Evolutionary conservation across 2,888 invertebrate species (phyloP).

Genomic region (Gasteruption jaculator): DNA sequence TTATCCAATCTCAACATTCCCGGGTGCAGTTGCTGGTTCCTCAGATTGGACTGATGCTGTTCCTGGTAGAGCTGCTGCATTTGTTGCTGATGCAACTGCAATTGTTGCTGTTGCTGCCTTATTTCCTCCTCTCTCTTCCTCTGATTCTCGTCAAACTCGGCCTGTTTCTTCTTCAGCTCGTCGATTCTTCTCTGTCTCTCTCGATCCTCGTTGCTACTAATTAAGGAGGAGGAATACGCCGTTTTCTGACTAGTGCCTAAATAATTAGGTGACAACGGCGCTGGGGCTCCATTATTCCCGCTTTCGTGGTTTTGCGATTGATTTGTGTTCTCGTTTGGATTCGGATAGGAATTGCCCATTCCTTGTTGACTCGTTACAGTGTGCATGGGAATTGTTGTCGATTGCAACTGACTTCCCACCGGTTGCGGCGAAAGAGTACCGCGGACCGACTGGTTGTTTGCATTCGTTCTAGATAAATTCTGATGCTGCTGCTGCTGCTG

Average conservation of each 20-base stretch:
- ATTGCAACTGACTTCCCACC: constrained; percentile 43
- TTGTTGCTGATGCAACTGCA: constrained; percentile 51
- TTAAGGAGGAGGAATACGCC: constrained; percentile 19
- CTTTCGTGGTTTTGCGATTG: constrained; percentile 30
- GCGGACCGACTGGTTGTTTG: constrained; percentile 39
- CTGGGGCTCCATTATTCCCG: constrained; percentile 22
- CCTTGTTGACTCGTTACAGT: constrained; percentile 40
- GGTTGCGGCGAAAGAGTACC: constrained; percentile 43
- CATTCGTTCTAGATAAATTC: constrained; percentile 34
- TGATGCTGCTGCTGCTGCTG: constrained; percentile 33
- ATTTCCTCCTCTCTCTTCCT: constrained; percentile 53
- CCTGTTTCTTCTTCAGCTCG: constrained; percentile 56
- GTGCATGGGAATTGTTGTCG: constrained; percentile 42
- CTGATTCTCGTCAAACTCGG: constrained; percentile 56
- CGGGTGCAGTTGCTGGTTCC: constrained; percentile 37
- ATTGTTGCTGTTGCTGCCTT: constrained; percentile 50
- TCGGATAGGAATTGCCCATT: constrained; percentile 28
- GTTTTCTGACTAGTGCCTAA: constrained; percentile 34
- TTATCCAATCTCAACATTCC: constrained; percentile 47
- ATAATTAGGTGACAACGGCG: constrained; percentile 29
- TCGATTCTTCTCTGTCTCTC: constrained; percentile 55
- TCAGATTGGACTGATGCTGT: constrained; percentile 37
- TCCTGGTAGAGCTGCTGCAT: constrained; percentile 38
- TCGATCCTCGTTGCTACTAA: constrained; percentile 46
- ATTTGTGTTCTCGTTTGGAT: constrained; percentile 27